Base-by-base conservation (phyloP, 2,888 invertebrate genomes). In the Microplitis deprimator region DNA sequence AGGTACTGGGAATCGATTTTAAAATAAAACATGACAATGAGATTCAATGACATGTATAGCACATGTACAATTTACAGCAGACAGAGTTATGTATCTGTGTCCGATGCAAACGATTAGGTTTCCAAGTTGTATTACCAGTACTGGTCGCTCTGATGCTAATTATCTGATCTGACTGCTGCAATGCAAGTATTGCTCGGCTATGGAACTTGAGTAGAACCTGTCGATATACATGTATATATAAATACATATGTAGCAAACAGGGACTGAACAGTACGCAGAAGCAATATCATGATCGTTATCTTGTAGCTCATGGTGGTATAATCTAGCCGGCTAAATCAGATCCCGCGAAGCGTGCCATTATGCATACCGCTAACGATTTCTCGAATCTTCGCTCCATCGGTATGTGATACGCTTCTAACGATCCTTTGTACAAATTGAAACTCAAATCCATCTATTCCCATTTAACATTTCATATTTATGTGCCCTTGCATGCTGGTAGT, bases 211-310 rank as follows among this genome's bases (percentile, higher is more conserved):
- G 17, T 16, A 71, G 68, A 60, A 41, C 64, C 71, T 75, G 74
- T 74, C 78, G 62, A 82, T 78, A 29, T 29, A 29, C 29, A 29
- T 50, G 50, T 13, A 50, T 50, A 50, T 13, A 50, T 5, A 50
- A 5, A 50, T 5, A 50, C 50, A 50, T 29, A 29, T 29, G 29
- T 29, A 50, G 13, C 10, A 50, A 8, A 83, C 84, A 20, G 20
- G 83, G 83, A 83, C 77, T 75, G 76, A 82, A 81, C 67, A 76
- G 65, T 84, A 87, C 85, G 84, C 86, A 85, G 85, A 83, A 85
- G 87, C 85, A 85, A 87, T 87, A 87, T 87, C 84, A 81, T 86
- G 88, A 88, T 88, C 81, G 85, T 85, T 88, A 88, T 88, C 88
- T 77, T 39, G 83, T 82, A 81, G 81, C 83, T 84, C 79, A 80